These are phyloP conservation scores for Drosophila birchii DNA, from an alignment of 2,888 invertebrate species.

Conservation along the genomic window DNA sequence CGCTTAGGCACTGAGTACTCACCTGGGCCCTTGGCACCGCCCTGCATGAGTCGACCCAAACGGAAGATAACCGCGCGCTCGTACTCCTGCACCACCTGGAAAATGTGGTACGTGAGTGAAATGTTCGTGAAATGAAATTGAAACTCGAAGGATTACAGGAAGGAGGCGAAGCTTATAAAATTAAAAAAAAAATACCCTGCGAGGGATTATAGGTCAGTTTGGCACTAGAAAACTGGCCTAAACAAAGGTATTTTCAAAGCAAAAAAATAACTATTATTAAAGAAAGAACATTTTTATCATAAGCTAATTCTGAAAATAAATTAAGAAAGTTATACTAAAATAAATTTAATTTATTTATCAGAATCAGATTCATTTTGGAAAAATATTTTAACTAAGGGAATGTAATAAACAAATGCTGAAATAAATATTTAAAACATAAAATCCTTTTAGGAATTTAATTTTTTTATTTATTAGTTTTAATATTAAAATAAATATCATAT, in stretches of 20 bases:
- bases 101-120: constrained; percentile 43
- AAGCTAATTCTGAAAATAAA: too few relatives aligned
- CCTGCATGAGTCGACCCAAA: constrained; percentile 93
- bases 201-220: neutral
- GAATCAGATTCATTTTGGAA: too few relatives aligned
- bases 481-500: too few relatives aligned
- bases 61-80: constrained; percentile 98
- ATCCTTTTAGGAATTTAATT: neutral
- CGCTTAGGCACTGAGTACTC: constrained; percentile 75
- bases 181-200: constrained; percentile 12
- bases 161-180: neutral
- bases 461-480: neutral
- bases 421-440: neutral
- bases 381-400: too few relatives aligned
- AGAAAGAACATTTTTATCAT: too few relatives aligned
- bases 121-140: constrained; percentile 33
- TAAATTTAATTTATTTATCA: too few relatives aligned
- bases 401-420: too few relatives aligned
- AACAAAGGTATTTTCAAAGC: too few relatives aligned
- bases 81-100: constrained; percentile 97
- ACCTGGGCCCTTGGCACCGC: constrained; percentile 97
- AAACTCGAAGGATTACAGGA: constrained; percentile 25
- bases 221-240: too few relatives aligned
- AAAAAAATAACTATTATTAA: neutral
- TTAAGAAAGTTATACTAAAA: too few relatives aligned